Evolutionary conservation across 1,140 invertebrate genomes (phyloP), one percentile per base, ranked within the genome.

Genomic region (Frieseomelitta varia): DNA sequence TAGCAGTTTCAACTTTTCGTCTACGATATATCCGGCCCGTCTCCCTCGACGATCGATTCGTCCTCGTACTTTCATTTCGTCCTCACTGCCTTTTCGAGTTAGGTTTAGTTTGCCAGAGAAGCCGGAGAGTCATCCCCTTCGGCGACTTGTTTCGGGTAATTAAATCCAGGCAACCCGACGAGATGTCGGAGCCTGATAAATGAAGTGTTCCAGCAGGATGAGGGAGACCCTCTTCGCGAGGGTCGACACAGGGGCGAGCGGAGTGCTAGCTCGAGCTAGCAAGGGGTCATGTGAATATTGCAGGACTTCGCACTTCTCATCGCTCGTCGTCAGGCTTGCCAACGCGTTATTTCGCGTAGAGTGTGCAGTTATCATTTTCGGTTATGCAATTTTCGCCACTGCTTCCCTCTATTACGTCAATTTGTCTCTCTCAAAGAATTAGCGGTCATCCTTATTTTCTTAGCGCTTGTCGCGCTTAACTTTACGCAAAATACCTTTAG

Each of bases 161-260:
- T 91, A 91, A 91, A 91, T 91, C 85, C 90, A 75, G 87, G 90
- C 85, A 82, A 87, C 85, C 90, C 90, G 85, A 91, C 85, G 90
- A 90, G 90, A 91, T 91, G 91, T 91, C 91, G 90, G 91, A 90
- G 84, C 67, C 89, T 90, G 90, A 91, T 91, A 91, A 91, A 91
- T 90, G 90, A 91, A 91, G 87, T 88, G 91, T 88, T 90, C 80
- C 77, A 76, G 24, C 85, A 75, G 85, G 81, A 88, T 84, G 85
- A 88, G 88, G 79, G 83, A 85, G 86, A 56, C 68, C 77, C 76
- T 90, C 90, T 79, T 85, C 81, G 78, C 14, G 85, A 77, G 81
- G 85, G 77, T 85, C 81, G 83, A 61, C 69, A 61, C 75, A 82
- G 83, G 56, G 90, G 89, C 83, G 86, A 88, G 83, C 84, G 65